These are phyloP conservation scores for Dysidea cf. avara DNA, from an alignment of 37 sponge, comb jelly and placozoan species.

Conservation along the genomic window DNA sequence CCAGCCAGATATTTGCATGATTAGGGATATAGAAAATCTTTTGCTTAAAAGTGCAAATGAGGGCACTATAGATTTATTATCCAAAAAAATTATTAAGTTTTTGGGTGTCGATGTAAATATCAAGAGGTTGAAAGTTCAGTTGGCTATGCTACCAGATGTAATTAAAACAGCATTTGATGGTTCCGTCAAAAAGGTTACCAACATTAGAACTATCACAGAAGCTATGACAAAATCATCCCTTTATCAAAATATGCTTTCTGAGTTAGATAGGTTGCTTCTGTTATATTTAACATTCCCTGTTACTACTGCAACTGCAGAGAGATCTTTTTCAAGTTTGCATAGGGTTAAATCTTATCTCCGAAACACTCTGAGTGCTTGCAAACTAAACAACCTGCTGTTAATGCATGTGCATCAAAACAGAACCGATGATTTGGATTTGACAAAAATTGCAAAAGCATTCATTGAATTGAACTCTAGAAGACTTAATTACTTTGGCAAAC, in stretches of 20 bases:
- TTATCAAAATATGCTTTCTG: constrained; percentile 22
- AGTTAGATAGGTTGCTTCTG: constrained; percentile 47
- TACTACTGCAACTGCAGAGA: constrained; percentile 47
- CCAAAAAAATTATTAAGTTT: no score
- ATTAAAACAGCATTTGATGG: constrained; percentile 16
- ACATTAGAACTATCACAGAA: constrained; percentile 10
- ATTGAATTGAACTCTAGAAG: no score
- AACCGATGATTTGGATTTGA: no score
- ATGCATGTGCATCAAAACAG: no score
- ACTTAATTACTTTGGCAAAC: no score
- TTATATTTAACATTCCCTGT: constrained; percentile 55
- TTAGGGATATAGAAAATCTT: constrained; percentile 33
- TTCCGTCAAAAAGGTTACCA: constrained; percentile 11
- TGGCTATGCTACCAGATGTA: constrained; percentile 26
- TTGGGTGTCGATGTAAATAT: constrained; percentile 13
- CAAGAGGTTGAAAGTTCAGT: constrained; percentile 16
- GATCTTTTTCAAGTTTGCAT: constrained; percentile 41
- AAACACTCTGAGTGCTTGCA: constrained; percentile 36
- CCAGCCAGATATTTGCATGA: no score
- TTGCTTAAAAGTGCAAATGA: no score
- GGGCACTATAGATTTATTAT: no score
- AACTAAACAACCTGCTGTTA: no score
- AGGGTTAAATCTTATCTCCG: constrained; percentile 28
- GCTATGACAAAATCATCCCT: constrained; percentile 14
- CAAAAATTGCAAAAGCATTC: no score